Evolutionary conservation across 1,140 invertebrate genomes (phyloP).

Genomic region (Drosophila pectinifera): DNA sequence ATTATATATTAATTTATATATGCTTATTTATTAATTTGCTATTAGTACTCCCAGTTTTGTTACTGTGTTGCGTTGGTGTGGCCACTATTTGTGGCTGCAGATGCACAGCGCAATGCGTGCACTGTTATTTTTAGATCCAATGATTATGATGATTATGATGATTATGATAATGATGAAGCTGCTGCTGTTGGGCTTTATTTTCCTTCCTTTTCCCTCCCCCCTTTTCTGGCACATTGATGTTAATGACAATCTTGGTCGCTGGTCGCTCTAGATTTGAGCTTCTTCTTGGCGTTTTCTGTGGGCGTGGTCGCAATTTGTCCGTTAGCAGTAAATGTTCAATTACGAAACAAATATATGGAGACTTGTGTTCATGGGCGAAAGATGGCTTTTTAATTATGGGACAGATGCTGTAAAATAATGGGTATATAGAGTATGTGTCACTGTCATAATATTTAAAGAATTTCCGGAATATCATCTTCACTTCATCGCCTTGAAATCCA

Average conservation of each 20-base stretch:
- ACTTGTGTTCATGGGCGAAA: neutral
- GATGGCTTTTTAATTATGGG: neutral
- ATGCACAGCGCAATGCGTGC: conserved; percentile 67
- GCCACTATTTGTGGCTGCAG: conserved; percentile 21
- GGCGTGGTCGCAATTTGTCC: conserved; percentile 15
- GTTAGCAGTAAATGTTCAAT: conserved; percentile 1
- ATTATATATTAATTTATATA: too few relatives aligned
- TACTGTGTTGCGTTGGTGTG: conserved; percentile 19
- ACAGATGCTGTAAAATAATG: neutral
- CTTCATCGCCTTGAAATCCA: neutral
- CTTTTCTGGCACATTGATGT: conserved; percentile 48
- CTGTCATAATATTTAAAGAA: too few relatives aligned
- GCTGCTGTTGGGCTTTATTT: conserved; percentile 13
- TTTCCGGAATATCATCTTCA: too few relatives aligned
- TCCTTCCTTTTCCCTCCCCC: conserved; percentile 1
- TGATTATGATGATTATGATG: conserved; percentile 37
- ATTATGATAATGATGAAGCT: conserved; percentile 25
- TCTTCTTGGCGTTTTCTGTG: conserved; percentile 2
- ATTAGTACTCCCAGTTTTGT: neutral
- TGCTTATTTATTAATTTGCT: conserved; percentile 2
- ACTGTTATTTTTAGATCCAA: conserved; percentile 67
- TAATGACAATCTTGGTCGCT: conserved; percentile 48
- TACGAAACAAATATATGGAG: neutral
- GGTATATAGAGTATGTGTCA: too few relatives aligned
- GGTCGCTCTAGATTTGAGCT: conserved; percentile 6